Conservation (phyloP, 2,888 invertebrate genomes). For the Therioaphis trifolii region DNA sequence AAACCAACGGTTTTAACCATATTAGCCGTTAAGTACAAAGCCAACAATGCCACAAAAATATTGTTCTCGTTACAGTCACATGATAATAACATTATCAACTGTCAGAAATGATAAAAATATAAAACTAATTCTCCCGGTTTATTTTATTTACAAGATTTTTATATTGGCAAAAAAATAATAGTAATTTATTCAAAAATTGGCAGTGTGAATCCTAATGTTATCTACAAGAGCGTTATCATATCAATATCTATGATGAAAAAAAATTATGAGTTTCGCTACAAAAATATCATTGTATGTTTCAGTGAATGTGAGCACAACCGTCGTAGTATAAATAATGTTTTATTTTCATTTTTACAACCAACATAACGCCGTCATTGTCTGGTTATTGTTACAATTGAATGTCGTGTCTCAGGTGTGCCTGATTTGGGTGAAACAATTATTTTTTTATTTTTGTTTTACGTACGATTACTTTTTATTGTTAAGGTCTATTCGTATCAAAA, state of each 20-base stretch:
- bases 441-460: not conserved
- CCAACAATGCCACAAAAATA: no score
- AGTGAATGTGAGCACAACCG: no score
- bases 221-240: slow-evolving; percentile 19
- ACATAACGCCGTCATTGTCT: not conserved
- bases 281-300: not conserved
- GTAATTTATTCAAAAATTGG: slow-evolving; percentile 5
- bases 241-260: no score
- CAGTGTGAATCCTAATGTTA: slow-evolving; percentile 32
- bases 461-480: slow-evolving; percentile 13
- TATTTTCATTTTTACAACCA: slow-evolving; percentile 25
- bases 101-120: no score
- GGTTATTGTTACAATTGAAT: slow-evolving; percentile 18
- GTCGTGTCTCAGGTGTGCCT: not conserved
- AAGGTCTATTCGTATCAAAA: slow-evolving; percentile 71
- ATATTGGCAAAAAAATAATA: not conserved
- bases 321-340: not conserved
- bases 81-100: no score
- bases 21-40: no score
- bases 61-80: no score
- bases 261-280: no score
- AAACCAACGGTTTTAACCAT: no score
- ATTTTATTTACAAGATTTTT: slow-evolving; percentile 17
- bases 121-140: no score
- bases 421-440: no score